Conservation (phyloP, 35 echinoderm and acorn worm genomes). For the Ophiothrix spiculata region DNA sequence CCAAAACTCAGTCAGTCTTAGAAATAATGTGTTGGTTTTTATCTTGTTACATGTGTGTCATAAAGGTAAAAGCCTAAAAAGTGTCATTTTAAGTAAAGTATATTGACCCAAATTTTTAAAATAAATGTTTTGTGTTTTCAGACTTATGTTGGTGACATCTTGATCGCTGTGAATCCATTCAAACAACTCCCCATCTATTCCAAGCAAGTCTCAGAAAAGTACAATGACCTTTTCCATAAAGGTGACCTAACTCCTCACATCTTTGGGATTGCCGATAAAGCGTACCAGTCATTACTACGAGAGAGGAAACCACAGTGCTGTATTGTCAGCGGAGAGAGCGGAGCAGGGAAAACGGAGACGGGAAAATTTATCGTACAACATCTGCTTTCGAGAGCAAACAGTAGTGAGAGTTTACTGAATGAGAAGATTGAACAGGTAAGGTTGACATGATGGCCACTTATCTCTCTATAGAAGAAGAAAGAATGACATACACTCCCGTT, state of each 20-base stretch:
- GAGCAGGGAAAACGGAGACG: constrained; percentile 92
- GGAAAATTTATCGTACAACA: constrained; percentile 90
- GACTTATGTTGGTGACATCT: constrained; percentile 97
- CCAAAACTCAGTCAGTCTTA: too few relatives aligned
- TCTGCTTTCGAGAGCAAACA: constrained; percentile 62
- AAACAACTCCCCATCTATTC: constrained; percentile 91
- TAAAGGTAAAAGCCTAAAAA: too few relatives aligned
- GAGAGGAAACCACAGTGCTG: constrained; percentile 79
- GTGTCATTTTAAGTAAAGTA: too few relatives aligned
- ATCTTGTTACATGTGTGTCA: too few relatives aligned
- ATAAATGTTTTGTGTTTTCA: too few relatives aligned
- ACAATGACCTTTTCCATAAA: constrained; percentile 45
- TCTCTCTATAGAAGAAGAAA: too few relatives aligned
- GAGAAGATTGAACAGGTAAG: constrained; percentile 94
- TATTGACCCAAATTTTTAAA: too few relatives aligned
- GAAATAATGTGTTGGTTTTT: too few relatives aligned
- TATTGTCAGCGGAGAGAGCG: constrained; percentile 97
- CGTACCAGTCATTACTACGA: constrained; percentile 69
- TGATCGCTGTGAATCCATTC: constrained; percentile 91
- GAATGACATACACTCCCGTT: too few relatives aligned
- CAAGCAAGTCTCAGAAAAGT: constrained; percentile 49
- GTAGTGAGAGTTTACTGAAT: constrained; percentile 74
- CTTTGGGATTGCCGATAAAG: constrained; percentile 75
- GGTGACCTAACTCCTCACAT: constrained; percentile 68
- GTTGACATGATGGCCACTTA: background rate